A percentile compares a stretch with the other conserved stretches of the same genome.
phyloP scores from a whole-genome alignment of 1,140 invertebrate species.

The Heliconius nattereri region DNA sequence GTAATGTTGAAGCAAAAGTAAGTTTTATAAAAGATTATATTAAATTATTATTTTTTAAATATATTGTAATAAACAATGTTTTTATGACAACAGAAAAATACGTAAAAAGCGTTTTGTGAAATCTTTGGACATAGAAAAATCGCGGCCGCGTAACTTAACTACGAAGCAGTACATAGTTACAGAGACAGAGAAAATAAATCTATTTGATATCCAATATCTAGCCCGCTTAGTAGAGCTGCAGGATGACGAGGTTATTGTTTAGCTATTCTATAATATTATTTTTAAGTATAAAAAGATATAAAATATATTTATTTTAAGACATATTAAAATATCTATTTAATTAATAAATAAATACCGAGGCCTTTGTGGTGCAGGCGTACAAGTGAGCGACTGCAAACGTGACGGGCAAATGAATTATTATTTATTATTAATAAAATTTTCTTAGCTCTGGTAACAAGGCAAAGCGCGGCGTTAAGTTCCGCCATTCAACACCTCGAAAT shows the following conservation, averaged over 20 bases:
- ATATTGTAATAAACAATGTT: not conserved
- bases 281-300: not conserved
- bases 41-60: not conserved
- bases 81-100: not conserved
- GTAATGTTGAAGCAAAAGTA: not conserved
- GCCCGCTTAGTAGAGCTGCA: slow-evolving; percentile 57
- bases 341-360: no score
- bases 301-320: no score
- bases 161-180: slow-evolving; percentile 16
- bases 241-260: slow-evolving; percentile 57
- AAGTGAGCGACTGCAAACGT: no score
- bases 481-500: no score
- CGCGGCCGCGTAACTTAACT: slow-evolving; percentile 51
- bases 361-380: no score
- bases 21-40: not conserved
- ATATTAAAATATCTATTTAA: no score
- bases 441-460: no score
- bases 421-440: no score
- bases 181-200: slow-evolving; percentile 30
- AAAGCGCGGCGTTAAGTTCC: no score
- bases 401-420: no score
- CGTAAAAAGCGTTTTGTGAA: slow-evolving; percentile 52
- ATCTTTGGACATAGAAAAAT: slow-evolving; percentile 52
- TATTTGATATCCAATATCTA: slow-evolving; percentile 51
- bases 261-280: not conserved